A percentile compares a stretch with the other conserved stretches of the same genome.
phyloP scores from a whole-genome alignment of 2,888 invertebrate species.

The Synergus japonicus region DNA sequence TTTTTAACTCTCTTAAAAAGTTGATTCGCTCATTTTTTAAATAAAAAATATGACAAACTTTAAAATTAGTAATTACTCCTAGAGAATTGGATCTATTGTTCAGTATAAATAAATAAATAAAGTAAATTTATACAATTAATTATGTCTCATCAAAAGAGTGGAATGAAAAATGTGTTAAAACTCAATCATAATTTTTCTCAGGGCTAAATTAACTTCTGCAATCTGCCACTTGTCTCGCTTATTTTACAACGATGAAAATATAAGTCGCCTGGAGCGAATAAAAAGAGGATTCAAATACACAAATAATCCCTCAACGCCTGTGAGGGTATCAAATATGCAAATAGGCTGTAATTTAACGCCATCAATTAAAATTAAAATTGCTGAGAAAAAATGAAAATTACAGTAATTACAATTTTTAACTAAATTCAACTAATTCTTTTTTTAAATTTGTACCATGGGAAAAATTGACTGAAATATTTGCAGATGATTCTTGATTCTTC shows the following conservation, averaged over 20 bases:
- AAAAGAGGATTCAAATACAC: slow-evolving; percentile 44
- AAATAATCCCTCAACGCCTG: slow-evolving; percentile 45
- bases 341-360: slow-evolving; percentile 56
- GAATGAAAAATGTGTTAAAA: background rate
- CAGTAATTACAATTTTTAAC: too few species aligned
- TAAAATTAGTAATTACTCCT: too few species aligned
- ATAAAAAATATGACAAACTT: background rate
- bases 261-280: slow-evolving; percentile 40
- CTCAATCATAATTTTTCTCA: background rate
- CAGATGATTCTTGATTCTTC: background rate
- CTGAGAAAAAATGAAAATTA: background rate
- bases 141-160: too few species aligned
- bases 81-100: too few species aligned
- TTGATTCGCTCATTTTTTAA: background rate
- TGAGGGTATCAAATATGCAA: slow-evolving; percentile 52
- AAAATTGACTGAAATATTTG: too few species aligned
- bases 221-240: slow-evolving; percentile 36
- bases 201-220: slow-evolving; percentile 41
- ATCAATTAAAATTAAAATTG: slow-evolving; percentile 57
- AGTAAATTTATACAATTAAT: background rate
- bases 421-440: too few species aligned
- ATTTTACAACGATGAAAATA: slow-evolving; percentile 47
- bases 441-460: too few species aligned
- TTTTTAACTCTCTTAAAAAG: background rate
- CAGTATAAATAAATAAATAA: too few species aligned